These are phyloP conservation scores for Melinopterus prodromus DNA, from an alignment of 2,888 invertebrate genomes.

Conservation along the genomic window DNA sequence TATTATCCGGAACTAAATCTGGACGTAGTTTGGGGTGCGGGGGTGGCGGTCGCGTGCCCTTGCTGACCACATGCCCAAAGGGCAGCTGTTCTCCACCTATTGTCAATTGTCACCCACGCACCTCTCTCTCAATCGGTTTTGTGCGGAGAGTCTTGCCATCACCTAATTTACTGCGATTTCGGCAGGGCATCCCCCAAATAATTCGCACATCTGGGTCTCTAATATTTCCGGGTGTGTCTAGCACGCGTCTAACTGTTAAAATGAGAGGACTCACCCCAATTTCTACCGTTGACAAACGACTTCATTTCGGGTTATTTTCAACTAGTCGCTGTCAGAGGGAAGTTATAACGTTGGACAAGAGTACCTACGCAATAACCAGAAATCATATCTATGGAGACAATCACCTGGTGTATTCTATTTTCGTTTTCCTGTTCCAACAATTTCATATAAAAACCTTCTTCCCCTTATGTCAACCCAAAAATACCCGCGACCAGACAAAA, in stretches of 20 bases:
- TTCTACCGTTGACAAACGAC: slow-evolving; percentile 18
- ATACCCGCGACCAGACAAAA: not conserved
- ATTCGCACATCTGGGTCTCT: slow-evolving; percentile 46
- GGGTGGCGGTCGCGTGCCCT: slow-evolving; percentile 49
- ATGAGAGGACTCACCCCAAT: slow-evolving; percentile 18
- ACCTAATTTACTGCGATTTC: slow-evolving; percentile 56
- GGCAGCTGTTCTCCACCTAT: slow-evolving; percentile 51
- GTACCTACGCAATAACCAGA: not conserved
- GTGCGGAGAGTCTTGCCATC: slow-evolving; percentile 47
- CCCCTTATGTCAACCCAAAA: slow-evolving; percentile 4
- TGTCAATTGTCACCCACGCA: slow-evolving; percentile 59
- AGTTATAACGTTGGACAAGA: not conserved
- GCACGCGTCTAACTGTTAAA: slow-evolving; percentile 20
- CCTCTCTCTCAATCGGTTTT: slow-evolving; percentile 50
- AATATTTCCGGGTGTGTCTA: slow-evolving; percentile 43
- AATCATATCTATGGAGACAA: not conserved
- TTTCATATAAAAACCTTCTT: not conserved
- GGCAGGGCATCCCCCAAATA: slow-evolving; percentile 32
- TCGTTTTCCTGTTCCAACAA: not conserved
- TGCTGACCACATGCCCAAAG: slow-evolving; percentile 52
- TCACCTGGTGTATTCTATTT: not conserved
- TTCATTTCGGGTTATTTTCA: slow-evolving; percentile 16
- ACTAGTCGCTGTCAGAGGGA: not conserved
- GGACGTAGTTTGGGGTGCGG: slow-evolving; percentile 53
- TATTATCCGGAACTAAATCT: slow-evolving; percentile 62